Evolutionary conservation across 2,797 vertebrate species (phyloP).

Genomic region (Anisognathus igniventris): DNA sequence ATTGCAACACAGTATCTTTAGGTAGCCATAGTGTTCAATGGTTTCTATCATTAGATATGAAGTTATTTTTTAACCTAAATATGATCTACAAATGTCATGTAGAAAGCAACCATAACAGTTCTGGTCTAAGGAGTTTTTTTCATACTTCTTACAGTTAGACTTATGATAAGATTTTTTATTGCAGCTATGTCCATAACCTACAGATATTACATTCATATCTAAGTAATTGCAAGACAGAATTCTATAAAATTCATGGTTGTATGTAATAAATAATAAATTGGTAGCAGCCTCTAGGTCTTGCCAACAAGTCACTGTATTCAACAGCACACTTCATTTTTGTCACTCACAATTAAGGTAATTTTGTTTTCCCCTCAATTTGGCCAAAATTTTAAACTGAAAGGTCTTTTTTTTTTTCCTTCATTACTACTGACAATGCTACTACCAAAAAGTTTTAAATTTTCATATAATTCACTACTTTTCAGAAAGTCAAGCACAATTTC

Average conservation of each 20-base stretch:
- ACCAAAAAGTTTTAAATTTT: not conserved
- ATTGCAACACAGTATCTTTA: not conserved
- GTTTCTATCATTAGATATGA: not conserved
- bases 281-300: not conserved
- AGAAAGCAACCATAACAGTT: not conserved
- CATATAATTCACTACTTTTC: not conserved
- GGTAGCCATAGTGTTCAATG: not conserved
- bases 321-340: not conserved
- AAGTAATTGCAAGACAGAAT: not conserved
- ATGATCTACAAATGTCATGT: not conserved
- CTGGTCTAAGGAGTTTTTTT: rapidly evolving
- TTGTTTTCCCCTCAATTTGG: not conserved
- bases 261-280: not conserved
- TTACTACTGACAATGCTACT: not conserved
- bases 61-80: not conserved
- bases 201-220: not conserved
- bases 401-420: not conserved
- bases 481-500: not conserved
- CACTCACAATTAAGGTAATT: not conserved
- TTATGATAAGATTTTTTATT: not conserved
- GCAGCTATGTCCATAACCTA: not conserved
- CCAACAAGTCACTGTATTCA: not conserved
- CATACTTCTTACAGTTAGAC: not conserved
- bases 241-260: not conserved
- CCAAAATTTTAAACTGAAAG: not conserved